Evolutionary conservation across 2,888 invertebrate genomes (phyloP).

Genomic region (Perizoma flavofasciatum): DNA sequence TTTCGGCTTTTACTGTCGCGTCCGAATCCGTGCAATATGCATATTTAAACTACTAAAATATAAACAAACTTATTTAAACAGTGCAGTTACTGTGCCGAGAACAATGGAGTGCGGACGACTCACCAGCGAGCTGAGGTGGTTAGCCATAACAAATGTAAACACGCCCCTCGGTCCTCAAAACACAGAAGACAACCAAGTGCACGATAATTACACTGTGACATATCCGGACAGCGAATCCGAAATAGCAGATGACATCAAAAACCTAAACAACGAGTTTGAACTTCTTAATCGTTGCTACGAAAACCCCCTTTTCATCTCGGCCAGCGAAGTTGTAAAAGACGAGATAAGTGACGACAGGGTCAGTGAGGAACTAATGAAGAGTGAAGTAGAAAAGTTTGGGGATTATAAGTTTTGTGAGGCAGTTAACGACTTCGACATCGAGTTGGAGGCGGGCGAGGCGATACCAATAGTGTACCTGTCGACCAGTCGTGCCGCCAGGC

Average conservation of each 20-base stretch:
- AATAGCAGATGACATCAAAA: constrained; percentile 49
- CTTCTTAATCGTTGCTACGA: constrained; percentile 64
- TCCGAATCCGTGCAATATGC: constrained; percentile 41
- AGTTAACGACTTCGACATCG: constrained; percentile 77
- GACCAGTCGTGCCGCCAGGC: constrained; percentile 76
- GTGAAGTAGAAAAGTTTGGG: constrained; percentile 67
- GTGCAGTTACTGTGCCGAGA: constrained; percentile 39
- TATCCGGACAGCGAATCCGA: constrained; percentile 63
- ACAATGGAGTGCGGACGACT: constrained; percentile 72
- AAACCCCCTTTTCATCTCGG: constrained; percentile 70
- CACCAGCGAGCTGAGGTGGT: constrained; percentile 62
- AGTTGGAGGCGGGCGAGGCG: constrained; percentile 69
- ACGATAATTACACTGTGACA: constrained; percentile 66
- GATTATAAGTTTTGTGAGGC: constrained; percentile 77
- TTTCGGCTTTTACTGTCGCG: constrained; percentile 46
- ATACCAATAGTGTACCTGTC: constrained; percentile 79
- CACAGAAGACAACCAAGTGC: constrained; percentile 49
- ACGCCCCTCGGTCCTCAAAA: constrained; percentile 55
- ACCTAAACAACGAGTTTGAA: constrained; percentile 50
- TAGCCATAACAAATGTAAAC: constrained; percentile 52
- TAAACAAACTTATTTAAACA: constrained; percentile 50
- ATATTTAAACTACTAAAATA: constrained; percentile 45
- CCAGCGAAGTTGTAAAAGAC: constrained; percentile 65
- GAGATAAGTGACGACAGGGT: constrained; percentile 63
- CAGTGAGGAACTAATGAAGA: constrained; percentile 69